Evolutionary conservation across 2,797 vertebrate species (phyloP).

Genomic region (Pseudopleuronectes americanus): DNA sequence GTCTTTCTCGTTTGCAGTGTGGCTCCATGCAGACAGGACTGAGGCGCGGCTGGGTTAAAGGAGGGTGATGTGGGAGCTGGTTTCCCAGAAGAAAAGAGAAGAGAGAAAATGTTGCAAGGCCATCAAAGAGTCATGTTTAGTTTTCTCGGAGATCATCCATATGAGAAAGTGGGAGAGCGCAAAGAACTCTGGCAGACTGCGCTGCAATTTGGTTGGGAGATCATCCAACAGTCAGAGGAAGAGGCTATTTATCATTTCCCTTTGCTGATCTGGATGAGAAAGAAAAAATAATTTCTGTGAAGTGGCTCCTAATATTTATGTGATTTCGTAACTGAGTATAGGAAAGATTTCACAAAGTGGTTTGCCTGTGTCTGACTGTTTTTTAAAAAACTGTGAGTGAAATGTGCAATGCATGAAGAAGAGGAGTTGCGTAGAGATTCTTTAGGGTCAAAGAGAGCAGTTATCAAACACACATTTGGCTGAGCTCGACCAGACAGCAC

Average conservation of each 20-base stretch:
- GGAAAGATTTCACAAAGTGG: not conserved
- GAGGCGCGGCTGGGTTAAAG: constrained; percentile 5
- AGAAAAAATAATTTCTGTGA: constrained; percentile 6
- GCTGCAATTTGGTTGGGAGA: constrained; percentile 63
- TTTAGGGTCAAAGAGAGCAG: constrained; percentile 3
- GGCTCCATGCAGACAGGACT: constrained; percentile 34
- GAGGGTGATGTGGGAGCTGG: constrained; percentile 35
- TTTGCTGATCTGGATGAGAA: constrained; percentile 29
- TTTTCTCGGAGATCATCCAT: constrained; percentile 40
- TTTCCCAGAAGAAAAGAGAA: constrained; percentile 44
- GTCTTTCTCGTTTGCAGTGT: constrained; percentile 45
- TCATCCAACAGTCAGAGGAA: constrained; percentile 70
- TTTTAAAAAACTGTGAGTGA: not conserved
- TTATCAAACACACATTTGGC: constrained; percentile 48
- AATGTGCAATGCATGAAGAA: constrained; percentile 5
- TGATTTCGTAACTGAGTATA: not conserved
- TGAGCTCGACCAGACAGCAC: constrained; percentile 42
- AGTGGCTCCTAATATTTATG: not conserved
- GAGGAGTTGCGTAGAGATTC: not conserved
- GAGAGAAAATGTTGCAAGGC: constrained; percentile 33
- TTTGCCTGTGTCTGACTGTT: constrained; percentile 2
- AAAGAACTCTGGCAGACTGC: constrained; percentile 44
- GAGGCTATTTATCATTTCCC: constrained; percentile 55
- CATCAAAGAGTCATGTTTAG: constrained; percentile 56
- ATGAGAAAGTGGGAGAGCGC: constrained; percentile 51